Evolutionary conservation across 2,888 invertebrate genomes (phyloP).

Genomic region (Clistopyga incitator): DNA sequence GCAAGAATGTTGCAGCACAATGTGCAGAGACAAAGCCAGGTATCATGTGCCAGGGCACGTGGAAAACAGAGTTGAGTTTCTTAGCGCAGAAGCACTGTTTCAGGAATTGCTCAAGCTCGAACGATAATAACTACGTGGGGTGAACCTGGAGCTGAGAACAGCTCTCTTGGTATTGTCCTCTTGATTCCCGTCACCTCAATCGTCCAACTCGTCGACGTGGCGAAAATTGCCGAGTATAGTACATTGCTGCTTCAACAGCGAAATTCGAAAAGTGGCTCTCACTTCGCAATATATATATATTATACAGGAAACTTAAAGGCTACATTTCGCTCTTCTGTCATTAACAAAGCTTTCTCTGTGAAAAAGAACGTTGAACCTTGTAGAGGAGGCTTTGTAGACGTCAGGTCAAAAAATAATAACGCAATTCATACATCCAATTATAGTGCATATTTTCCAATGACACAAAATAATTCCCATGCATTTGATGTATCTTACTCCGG

Average conservation of each 20-base stretch:
- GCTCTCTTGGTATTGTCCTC: conserved; percentile 10
- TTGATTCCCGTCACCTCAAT: conserved; percentile 14
- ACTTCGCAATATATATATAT: too few relatives aligned
- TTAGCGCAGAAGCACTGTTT: conserved; percentile 16
- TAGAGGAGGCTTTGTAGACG: too few relatives aligned
- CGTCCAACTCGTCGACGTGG: conserved; percentile 24
- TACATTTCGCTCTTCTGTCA: too few relatives aligned
- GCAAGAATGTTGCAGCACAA: conserved; percentile 12
- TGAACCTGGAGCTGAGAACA: background rate
- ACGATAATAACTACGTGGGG: conserved; percentile 17
- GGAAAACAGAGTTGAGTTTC: conserved; percentile 15
- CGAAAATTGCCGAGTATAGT: conserved; percentile 21
- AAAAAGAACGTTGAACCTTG: too few relatives aligned
- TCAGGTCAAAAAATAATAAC: too few relatives aligned
- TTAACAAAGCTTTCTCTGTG: too few relatives aligned
- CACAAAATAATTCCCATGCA: background rate
- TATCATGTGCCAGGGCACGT: conserved; percentile 20
- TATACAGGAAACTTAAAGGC: too few relatives aligned
- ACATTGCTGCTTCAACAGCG: background rate
- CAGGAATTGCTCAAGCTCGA: background rate
- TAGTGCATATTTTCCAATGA: background rate
- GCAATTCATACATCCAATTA: too few relatives aligned
- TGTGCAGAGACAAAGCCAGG: conserved; percentile 1
- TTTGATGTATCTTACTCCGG: background rate
- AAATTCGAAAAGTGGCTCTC: conserved; percentile 17